Conservation (phyloP, 2,888 invertebrate species). For the Drosophila kambysellisi region DNA sequence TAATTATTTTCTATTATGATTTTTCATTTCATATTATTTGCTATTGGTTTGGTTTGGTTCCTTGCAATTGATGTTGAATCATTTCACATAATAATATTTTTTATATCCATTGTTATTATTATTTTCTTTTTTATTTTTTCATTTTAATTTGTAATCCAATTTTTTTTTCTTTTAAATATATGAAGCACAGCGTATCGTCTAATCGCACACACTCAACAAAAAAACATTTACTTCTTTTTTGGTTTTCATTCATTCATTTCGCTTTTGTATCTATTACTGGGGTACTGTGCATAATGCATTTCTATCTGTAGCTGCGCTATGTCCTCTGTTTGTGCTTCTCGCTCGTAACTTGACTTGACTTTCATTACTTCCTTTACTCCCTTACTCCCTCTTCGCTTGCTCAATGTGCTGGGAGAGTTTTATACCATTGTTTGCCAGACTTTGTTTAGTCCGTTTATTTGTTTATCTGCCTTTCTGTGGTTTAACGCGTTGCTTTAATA, state of each 20-base stretch:
- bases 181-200: slow-evolving; percentile 11
- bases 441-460: slow-evolving; percentile 43
- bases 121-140: neutral
- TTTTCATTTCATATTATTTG: neutral
- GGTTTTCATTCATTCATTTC: slow-evolving; percentile 36
- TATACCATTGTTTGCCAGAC: slow-evolving; percentile 51
- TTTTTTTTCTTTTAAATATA: neutral
- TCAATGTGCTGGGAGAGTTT: slow-evolving; percentile 53
- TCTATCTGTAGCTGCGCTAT: slow-evolving; percentile 60
- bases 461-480: slow-evolving; percentile 60
- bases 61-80: neutral
- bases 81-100: neutral
- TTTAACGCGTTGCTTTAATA: slow-evolving; percentile 72
- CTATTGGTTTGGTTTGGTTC: neutral
- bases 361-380: slow-evolving; percentile 53
- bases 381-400: slow-evolving; percentile 15
- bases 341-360: slow-evolving; percentile 56
- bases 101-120: neutral
- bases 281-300: slow-evolving; percentile 77
- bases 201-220: slow-evolving; percentile 3
- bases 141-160: too few species aligned
- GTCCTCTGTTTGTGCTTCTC: slow-evolving; percentile 50
- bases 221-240: slow-evolving; percentile 6
- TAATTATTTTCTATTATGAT: neutral
- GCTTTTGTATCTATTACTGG: slow-evolving; percentile 54